A percentile compares a stretch with the other conserved stretches of the same genome.
These are phyloP conservation scores for Neoniphon sammara DNA, from an alignment of 2,797 vertebrate genomes.

Conservation along the genomic window DNA sequence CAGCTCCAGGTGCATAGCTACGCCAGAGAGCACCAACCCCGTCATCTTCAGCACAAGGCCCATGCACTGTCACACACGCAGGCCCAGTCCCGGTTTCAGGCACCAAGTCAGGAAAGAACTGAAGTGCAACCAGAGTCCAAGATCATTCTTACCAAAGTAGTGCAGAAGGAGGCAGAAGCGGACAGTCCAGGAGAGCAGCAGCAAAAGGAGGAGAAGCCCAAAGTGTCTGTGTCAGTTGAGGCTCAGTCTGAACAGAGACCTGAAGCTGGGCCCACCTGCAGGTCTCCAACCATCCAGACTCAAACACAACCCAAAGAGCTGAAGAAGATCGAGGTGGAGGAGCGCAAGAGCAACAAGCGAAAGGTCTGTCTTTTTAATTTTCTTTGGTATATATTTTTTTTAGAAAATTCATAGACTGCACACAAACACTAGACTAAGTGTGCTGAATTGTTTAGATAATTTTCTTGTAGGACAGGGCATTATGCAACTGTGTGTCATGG, in stretches of 20 bases:
- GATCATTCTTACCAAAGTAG: slow-evolving; percentile 21
- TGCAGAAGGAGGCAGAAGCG: slow-evolving; percentile 6
- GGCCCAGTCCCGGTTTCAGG: slow-evolving; percentile 27
- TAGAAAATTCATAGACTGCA: no score
- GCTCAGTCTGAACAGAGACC: slow-evolving; percentile 65
- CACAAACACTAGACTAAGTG: no score
- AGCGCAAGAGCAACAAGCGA: slow-evolving; percentile 69
- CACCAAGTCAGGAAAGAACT: slow-evolving; percentile 19
- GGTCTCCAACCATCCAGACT: not conserved
- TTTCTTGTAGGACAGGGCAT: no score
- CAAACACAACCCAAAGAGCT: slow-evolving; percentile 17
- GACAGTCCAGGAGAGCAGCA: slow-evolving; percentile 16
- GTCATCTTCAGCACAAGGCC: slow-evolving; percentile 64
- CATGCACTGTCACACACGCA: slow-evolving; percentile 15
- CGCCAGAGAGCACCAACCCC: slow-evolving; percentile 75
- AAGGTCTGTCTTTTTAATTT: slow-evolving; percentile 70
- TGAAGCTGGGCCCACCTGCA: slow-evolving; percentile 47
- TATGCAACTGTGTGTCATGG: no score
- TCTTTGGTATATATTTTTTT: not conserved
- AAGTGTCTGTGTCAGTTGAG: slow-evolving; percentile 4
- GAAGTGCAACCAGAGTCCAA: slow-evolving; percentile 33
- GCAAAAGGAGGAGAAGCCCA: slow-evolving; percentile 25
- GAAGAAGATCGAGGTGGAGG: slow-evolving; percentile 33
- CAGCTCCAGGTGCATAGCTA: slow-evolving; percentile 86
- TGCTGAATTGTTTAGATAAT: no score